Evolutionary conservation across 2,888 invertebrate species (phyloP).

Genomic region (Gymnocheta viridis): DNA sequence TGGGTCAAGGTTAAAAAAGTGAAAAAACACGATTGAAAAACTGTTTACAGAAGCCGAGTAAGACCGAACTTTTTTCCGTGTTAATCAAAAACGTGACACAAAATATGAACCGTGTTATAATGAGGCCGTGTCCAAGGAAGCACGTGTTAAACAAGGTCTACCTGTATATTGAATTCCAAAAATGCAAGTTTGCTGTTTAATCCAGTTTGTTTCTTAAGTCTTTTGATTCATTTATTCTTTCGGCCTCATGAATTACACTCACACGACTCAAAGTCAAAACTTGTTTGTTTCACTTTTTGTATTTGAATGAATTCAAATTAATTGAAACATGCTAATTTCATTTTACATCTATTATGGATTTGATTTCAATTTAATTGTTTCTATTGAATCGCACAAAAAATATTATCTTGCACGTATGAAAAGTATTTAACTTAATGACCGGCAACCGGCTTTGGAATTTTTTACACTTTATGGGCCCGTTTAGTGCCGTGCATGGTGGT

Average conservation of each 20-base stretch:
- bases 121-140: too few species aligned
- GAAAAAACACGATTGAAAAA: too few species aligned
- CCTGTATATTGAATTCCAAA: too few species aligned
- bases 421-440: neutral
- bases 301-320: neutral
- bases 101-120: too few species aligned
- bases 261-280: neutral
- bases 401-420: neutral
- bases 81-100: too few species aligned
- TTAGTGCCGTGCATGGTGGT: neutral
- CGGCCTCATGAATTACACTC: neutral
- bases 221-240: neutral
- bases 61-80: too few species aligned
- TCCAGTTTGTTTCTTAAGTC: conserved; percentile 12
- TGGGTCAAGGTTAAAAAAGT: too few species aligned
- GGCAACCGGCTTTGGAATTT: neutral
- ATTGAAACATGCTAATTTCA: neutral
- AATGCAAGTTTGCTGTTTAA: too few species aligned
- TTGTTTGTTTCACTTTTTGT: neutral
- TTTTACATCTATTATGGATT: neutral
- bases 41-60: too few species aligned
- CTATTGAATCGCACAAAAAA: neutral
- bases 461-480: neutral
- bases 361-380: neutral
- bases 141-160: too few species aligned